Percentiles rank a stretch among this genome's conserved stretches.
Conservation (phyloP, 2,113 vertebrate species). For the Acinonyx jubatus region DNA sequence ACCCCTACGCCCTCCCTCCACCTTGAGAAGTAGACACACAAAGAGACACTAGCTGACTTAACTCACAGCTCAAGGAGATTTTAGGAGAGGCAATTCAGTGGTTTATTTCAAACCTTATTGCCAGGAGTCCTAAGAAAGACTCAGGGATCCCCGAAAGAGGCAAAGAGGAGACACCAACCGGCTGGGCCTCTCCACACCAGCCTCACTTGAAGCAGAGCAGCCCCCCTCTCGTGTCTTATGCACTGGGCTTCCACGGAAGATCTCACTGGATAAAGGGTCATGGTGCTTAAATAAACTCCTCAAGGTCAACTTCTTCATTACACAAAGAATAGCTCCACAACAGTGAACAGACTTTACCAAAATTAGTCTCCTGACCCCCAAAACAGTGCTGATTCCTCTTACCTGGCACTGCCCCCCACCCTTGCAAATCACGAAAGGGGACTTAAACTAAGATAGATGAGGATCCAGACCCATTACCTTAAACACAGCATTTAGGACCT, state of each 20-base stretch:
- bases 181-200: background rate
- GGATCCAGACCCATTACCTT: background rate
- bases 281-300: conserved; percentile 7
- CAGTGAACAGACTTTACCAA: conserved; percentile 30
- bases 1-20: background rate
- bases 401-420: background rate
- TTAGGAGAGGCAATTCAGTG: background rate
- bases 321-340: background rate
- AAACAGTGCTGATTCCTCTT: background rate
- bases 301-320: conserved; percentile 26
- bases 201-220: background rate
- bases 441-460: background rate
- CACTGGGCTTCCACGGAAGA: background rate
- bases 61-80: background rate
- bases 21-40: conserved; percentile 39
- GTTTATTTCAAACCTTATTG: background rate
- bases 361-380: conserved; percentile 12
- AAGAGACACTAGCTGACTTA: background rate
- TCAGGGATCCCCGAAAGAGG: background rate
- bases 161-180: background rate
- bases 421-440: background rate
- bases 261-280: background rate
- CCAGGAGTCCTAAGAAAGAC: background rate
- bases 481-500: background rate
- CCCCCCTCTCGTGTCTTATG: background rate